phyloP scores from a whole-genome alignment of 2,797 vertebrate genomes.

The Siniperca obscura region DNA sequence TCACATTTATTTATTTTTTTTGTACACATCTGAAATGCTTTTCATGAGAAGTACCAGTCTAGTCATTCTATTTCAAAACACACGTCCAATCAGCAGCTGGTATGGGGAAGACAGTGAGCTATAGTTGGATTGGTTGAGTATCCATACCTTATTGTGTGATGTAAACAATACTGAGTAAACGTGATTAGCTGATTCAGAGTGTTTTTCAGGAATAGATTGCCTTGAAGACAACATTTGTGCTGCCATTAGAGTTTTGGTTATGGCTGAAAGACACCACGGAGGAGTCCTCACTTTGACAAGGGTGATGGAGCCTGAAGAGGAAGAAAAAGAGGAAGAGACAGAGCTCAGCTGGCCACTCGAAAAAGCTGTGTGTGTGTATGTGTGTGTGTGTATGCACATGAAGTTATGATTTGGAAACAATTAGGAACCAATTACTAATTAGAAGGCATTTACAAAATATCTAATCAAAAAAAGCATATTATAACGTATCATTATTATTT shows the following conservation, averaged over 20 bases:
- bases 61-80: constrained; percentile 83
- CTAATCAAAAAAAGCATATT: not conserved
- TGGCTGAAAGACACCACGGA: constrained; percentile 81
- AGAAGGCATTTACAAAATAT: not conserved
- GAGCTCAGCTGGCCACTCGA: constrained; percentile 10
- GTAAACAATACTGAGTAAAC: constrained; percentile 88
- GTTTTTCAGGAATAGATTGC: constrained; percentile 81
- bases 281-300: constrained; percentile 80
- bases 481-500: not conserved
- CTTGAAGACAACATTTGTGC: constrained; percentile 75
- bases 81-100: constrained; percentile 85
- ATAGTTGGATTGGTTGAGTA: constrained; percentile 82
- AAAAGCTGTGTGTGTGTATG: not conserved
- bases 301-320: constrained; percentile 77
- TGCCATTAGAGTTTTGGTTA: constrained; percentile 86
- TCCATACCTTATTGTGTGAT: constrained; percentile 83
- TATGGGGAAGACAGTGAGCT: constrained; percentile 87
- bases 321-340: constrained; percentile 23
- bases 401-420: not conserved
- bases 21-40: constrained; percentile 76
- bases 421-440: not conserved
- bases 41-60: constrained; percentile 81
- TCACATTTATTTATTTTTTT: constrained; percentile 64
- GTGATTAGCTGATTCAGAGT: constrained; percentile 84
- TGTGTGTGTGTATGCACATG: constrained; percentile 4